Percentiles rank a stretch among this genome's conserved stretches.
Evolutionary conservation across 2,797 vertebrate species (phyloP).

Genomic region (Amphiprion clarkii): DNA sequence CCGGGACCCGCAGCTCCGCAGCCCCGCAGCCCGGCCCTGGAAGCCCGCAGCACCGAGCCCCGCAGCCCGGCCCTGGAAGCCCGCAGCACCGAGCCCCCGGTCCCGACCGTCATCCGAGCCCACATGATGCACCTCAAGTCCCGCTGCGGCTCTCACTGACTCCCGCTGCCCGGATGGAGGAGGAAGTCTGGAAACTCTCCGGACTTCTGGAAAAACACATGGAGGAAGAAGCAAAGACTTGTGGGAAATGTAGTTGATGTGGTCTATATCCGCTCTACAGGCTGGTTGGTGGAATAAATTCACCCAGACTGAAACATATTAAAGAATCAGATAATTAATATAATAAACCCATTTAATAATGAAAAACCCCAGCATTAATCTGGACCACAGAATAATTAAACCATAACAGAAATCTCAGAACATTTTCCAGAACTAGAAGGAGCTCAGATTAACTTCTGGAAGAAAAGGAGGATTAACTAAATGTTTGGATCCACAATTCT

Average conservation of each 20-base stretch:
- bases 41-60: conserved; percentile 60
- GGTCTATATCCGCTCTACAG: too few species aligned
- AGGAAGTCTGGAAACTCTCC: conserved; percentile 23
- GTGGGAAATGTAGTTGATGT: background rate
- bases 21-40: conserved; percentile 60
- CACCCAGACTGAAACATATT: too few species aligned
- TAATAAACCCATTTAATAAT: too few species aligned
- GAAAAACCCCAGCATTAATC: too few species aligned
- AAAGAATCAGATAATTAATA: too few species aligned
- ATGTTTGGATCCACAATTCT: too few species aligned
- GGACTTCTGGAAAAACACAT: conserved; percentile 41
- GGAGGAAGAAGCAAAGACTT: background rate
- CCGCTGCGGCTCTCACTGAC: conserved; percentile 17
- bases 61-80: conserved; percentile 62
- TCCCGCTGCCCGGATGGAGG: background rate
- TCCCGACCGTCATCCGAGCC: conserved; percentile 61
- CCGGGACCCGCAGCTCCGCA: conserved; percentile 44
- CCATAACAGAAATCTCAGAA: too few species aligned
- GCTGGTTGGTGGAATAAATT: too few species aligned
- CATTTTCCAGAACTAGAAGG: too few species aligned
- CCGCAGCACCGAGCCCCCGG: conserved; percentile 52
- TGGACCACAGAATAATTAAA: too few species aligned
- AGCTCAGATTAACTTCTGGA: too few species aligned
- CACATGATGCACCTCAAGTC: conserved; percentile 72
- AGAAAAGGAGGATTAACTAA: too few species aligned